phyloP scores from a whole-genome alignment of 2,113 vertebrate species.

The Rafetus swinhoei region DNA sequence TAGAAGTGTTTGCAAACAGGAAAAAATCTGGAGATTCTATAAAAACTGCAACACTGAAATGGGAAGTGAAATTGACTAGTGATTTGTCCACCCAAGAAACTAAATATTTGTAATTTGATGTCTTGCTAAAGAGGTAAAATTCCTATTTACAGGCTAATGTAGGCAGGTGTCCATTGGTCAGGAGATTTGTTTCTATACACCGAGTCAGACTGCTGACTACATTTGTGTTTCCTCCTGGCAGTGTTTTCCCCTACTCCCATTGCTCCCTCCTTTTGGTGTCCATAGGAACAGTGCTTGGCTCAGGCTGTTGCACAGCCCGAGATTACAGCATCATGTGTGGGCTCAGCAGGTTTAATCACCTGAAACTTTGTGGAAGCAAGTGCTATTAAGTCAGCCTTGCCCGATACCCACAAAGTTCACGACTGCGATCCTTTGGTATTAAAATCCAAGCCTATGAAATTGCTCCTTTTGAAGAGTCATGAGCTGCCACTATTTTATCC shows the following conservation, averaged over 20 bases:
- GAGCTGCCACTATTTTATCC: too few relatives aligned
- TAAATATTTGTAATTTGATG: not conserved
- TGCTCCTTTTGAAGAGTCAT: too few relatives aligned
- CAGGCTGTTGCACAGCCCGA: not conserved
- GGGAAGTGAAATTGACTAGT: not conserved
- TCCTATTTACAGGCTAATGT: not conserved
- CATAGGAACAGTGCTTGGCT: not conserved
- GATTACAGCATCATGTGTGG: not conserved
- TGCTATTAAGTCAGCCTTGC: not conserved
- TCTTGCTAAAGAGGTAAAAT: too few relatives aligned
- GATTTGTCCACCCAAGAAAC: not conserved
- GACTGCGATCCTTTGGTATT: not conserved
- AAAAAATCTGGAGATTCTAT: not conserved
- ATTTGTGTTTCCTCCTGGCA: not conserved
- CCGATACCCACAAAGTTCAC: not conserved
- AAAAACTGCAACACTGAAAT: not conserved
- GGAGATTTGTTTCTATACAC: not conserved
- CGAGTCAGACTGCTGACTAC: not conserved
- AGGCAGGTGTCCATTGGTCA: not conserved
- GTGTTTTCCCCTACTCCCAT: not conserved
- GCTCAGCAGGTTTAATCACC: conserved; percentile 5
- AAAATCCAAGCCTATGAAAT: too few relatives aligned
- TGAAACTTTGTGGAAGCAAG: not conserved
- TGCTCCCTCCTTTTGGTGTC: not conserved
- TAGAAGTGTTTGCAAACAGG: accelerated